These are phyloP conservation scores for Entomobrya proxima DNA, from an alignment of 2,888 invertebrate genomes.

Conservation along the genomic window DNA sequence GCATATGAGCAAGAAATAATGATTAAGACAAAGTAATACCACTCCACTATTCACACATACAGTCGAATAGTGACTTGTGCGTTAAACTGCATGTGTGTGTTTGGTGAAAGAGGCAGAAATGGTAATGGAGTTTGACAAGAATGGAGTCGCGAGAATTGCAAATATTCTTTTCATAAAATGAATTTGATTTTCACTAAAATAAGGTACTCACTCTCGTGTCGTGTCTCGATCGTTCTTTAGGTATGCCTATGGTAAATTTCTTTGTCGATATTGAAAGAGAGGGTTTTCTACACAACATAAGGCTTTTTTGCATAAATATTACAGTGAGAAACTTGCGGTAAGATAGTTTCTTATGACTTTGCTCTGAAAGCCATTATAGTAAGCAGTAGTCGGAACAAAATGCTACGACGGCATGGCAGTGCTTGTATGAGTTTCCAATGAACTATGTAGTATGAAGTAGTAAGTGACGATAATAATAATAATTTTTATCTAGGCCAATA, in stretches of 20 bases:
- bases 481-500: conserved; percentile 33
- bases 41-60: conserved; percentile 1
- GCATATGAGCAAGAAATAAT: background rate
- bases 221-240: background rate
- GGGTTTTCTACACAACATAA: background rate
- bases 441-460: background rate
- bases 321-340: background rate
- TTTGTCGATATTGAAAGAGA: too few relatives aligned
- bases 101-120: background rate
- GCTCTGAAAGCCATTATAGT: background rate
- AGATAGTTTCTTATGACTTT: background rate
- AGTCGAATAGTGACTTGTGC: background rate
- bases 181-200: conserved; percentile 11
- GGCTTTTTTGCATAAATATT: background rate
- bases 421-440: background rate
- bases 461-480: conserved; percentile 18
- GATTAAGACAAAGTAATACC: conserved; percentile 9
- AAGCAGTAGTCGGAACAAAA: conserved; percentile 6
- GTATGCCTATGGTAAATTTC: background rate
- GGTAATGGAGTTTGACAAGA: conserved; percentile 42
- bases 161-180: conserved; percentile 5
- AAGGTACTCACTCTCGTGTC: background rate
- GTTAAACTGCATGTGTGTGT: background rate
- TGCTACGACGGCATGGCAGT: conserved; percentile 1
- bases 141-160: conserved; percentile 37